Percentiles rank a stretch among this genome's conserved stretches.
Evolutionary conservation across 2,113 vertebrate genomes (phyloP).

Genomic region (Glaucidium brasilianum): DNA sequence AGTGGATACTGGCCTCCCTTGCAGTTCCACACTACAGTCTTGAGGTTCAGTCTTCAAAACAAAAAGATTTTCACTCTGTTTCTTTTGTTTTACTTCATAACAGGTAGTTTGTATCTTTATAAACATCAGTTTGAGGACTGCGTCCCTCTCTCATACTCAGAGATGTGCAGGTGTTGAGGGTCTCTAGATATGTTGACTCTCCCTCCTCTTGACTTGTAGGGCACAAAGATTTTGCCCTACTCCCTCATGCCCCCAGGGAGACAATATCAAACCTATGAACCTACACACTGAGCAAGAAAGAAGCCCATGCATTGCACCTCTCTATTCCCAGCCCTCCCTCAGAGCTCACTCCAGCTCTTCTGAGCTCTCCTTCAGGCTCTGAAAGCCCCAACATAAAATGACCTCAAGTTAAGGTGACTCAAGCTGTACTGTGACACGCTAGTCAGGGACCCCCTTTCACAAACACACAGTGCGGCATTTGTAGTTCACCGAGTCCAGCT

Average conservation of each 20-base stretch:
- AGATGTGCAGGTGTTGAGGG: background rate
- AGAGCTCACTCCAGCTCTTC: background rate
- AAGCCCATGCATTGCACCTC: background rate
- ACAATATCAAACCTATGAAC: background rate
- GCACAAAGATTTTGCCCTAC: background rate
- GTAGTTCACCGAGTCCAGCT: background rate
- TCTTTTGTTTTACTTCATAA: background rate
- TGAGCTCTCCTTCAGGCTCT: background rate
- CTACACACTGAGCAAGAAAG: background rate
- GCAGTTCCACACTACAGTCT: background rate
- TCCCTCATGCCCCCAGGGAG: background rate
- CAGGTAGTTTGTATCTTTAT: background rate
- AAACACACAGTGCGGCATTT: background rate
- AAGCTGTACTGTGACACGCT: background rate
- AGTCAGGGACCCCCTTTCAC: background rate
- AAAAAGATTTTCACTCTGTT: background rate
- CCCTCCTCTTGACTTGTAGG: background rate
- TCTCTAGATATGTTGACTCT: background rate
- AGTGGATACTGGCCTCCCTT: background rate
- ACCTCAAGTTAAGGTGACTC: background rate
- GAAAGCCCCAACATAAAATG: accelerated
- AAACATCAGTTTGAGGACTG: background rate
- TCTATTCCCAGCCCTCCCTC: background rate
- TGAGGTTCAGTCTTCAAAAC: background rate
- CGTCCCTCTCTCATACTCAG: background rate